These are phyloP conservation scores for Orestias chungarensis DNA, from an alignment of 2,797 vertebrate species.

Conservation along the genomic window DNA sequence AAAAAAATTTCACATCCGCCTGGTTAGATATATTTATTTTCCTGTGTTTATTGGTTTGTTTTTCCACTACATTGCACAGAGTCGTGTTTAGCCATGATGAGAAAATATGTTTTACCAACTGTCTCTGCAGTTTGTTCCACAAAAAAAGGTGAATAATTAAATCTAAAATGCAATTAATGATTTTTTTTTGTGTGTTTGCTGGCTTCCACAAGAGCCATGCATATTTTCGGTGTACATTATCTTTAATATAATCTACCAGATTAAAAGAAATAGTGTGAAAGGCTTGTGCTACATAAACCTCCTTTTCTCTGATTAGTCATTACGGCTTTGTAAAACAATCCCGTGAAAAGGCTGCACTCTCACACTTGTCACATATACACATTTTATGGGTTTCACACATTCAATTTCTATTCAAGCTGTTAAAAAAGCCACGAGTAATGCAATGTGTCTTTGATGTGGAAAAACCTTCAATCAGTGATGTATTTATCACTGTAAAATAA, in stretches of 20 bases:
- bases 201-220: slow-evolving; percentile 3
- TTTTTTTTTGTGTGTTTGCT: slow-evolving; percentile 1
- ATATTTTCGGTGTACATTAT: slow-evolving; percentile 10
- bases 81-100: slow-evolving; percentile 51
- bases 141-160: slow-evolving; percentile 23
- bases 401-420: slow-evolving; percentile 53
- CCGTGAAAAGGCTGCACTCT: slow-evolving; percentile 48
- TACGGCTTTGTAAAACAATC: slow-evolving; percentile 63
- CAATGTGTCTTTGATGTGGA: slow-evolving; percentile 71
- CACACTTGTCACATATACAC: slow-evolving; percentile 60
- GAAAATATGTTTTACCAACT: slow-evolving; percentile 41
- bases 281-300: slow-evolving; percentile 22
- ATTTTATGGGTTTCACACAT: slow-evolving; percentile 67
- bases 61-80: slow-evolving; percentile 28
- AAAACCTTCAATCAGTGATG: slow-evolving; percentile 82
- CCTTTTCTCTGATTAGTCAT: slow-evolving; percentile 55
- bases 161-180: slow-evolving; percentile 17
- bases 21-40: slow-evolving; percentile 69
- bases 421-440: slow-evolving; percentile 70
- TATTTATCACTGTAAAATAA: slow-evolving; percentile 85
- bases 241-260: slow-evolving; percentile 4
- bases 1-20: slow-evolving; percentile 67
- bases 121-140: slow-evolving; percentile 23
- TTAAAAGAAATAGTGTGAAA: slow-evolving; percentile 30
- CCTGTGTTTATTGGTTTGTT: slow-evolving; percentile 45